phyloP scores from a whole-genome alignment of 2,797 vertebrate genomes.

The Aratinga solstitialis region DNA sequence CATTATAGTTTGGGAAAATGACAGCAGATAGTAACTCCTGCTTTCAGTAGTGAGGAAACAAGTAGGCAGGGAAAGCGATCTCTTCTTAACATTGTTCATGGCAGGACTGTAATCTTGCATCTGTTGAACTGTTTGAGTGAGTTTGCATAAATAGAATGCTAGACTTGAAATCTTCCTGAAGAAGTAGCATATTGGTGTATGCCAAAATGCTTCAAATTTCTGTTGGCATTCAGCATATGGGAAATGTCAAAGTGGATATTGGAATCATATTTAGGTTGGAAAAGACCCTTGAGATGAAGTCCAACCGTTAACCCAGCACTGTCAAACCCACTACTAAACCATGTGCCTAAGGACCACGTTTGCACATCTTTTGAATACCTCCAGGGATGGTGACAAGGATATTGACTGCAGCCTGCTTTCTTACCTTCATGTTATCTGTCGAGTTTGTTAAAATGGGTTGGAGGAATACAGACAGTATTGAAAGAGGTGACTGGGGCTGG shows the following conservation, averaged over 20 bases:
- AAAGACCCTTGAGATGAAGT: background rate
- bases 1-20: background rate
- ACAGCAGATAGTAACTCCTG: background rate
- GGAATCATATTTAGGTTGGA: background rate
- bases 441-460: background rate
- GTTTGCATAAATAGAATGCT: background rate
- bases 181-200: background rate
- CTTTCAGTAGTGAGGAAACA: background rate
- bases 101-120: background rate
- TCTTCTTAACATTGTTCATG: accelerated
- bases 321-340: background rate
- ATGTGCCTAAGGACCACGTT: background rate
- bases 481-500: background rate
- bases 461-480: background rate
- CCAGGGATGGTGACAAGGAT: background rate
- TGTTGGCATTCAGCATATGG: background rate
- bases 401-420: background rate
- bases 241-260: background rate
- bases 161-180: background rate
- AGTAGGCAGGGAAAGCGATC: background rate
- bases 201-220: background rate
- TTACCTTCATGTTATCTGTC: background rate
- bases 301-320: background rate
- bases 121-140: background rate
- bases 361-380: background rate